Conservation (phyloP, 2,797 vertebrate species). For the Masticophis lateralis region DNA sequence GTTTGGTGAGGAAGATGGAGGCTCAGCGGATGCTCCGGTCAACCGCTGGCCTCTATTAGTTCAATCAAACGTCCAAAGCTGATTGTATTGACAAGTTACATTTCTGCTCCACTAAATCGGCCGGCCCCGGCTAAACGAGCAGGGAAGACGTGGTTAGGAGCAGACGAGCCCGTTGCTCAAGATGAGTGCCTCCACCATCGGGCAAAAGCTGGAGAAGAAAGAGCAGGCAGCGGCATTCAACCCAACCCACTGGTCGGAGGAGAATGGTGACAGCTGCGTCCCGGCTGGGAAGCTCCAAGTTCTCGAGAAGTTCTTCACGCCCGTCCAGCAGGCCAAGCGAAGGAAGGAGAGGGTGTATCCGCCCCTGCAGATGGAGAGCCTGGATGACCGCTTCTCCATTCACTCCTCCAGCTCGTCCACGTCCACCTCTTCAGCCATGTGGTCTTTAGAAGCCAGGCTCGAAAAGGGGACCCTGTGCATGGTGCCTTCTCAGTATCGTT, state of each 20-base stretch:
- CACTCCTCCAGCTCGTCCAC: slow-evolving; percentile 63
- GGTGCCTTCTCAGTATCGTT: slow-evolving; percentile 26
- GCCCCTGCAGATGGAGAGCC: slow-evolving; percentile 33
- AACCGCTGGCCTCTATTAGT: not conserved
- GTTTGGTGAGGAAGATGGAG: not conserved
- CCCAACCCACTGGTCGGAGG: not conserved
- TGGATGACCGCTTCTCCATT: slow-evolving; percentile 62
- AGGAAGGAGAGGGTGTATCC: not conserved
- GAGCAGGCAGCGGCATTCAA: slow-evolving; percentile 2
- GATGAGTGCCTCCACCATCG: not conserved
- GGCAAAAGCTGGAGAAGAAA: slow-evolving; percentile 28
- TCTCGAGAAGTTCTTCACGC: slow-evolving; percentile 71
- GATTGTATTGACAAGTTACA: slow-evolving; percentile 12
- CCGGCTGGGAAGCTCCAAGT: slow-evolving; percentile 45
- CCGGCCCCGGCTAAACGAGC: not conserved
- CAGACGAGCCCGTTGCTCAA: not conserved
- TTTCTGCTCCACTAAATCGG: not conserved
- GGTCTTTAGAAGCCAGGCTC: slow-evolving; percentile 68
- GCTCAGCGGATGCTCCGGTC: not conserved
- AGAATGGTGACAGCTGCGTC: not conserved
- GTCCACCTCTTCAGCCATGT: slow-evolving; percentile 60
- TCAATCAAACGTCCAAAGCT: not conserved
- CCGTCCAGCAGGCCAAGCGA: slow-evolving; percentile 62
- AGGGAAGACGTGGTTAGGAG: not conserved
- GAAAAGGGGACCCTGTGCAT: slow-evolving; percentile 57